Evolutionary conservation across 2,797 vertebrate genomes (phyloP), one percentile per base, ranked within the genome.

Genomic region (Pseudochirops corinnae): DNA sequence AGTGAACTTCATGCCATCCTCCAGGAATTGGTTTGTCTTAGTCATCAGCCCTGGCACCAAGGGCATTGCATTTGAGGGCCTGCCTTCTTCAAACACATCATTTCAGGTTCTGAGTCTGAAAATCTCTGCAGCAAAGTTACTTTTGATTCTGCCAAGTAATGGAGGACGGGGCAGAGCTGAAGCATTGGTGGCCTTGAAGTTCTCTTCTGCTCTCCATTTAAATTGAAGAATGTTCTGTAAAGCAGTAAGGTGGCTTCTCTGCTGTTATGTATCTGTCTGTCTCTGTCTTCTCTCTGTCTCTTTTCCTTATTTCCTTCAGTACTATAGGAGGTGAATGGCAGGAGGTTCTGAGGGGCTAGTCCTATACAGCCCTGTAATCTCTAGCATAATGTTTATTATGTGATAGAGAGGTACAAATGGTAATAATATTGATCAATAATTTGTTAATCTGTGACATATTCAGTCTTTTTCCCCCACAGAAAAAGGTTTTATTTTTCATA

Each of bases 271-370:
- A 5, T 57, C 56, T 39, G 33, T 74, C 33, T 67, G n/a, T 74
- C 33, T 39, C 67, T 39, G 1, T 24, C 33, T 67, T 55, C 58
- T 60, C 12, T 95, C 29, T 94, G 31, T 92, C 18, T 56, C 29
- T 56, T 56, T 95, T 95, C 53, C 90, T 93, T 50, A 18, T 90
- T 95, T 94, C 33, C 93, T 93, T 52, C 93, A 94, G 94, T 93
- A 55, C 31, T 74, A 0, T 3, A 95, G 50, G 28, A 93, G 62
- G 58, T 93, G 2, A 31, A 91, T 92, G 90, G 33, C 90, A 29
- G 91, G 92, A 87, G 62, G 24, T 82, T 93, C 31, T 91, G 90
- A 57, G 24, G 39, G 24, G 46, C 39, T 93, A 24, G 10, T 74
- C 90, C 56, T 46, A 24, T 92, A 56, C 33, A 92, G 13, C 52